Evolutionary conservation across 2,797 vertebrate species (phyloP).

Genomic region (Poeciliopsis paucimaculata): DNA sequence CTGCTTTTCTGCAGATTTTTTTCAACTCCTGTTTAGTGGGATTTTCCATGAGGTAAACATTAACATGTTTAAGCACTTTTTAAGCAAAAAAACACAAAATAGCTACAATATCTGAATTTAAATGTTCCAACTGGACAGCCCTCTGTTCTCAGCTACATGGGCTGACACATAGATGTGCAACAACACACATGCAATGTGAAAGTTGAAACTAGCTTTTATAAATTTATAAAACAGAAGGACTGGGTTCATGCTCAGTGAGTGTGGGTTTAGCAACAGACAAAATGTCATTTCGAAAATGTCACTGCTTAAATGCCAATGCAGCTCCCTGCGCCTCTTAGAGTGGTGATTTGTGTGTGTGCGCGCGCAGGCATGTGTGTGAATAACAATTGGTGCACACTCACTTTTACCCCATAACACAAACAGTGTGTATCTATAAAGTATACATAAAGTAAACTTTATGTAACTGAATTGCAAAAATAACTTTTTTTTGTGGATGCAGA

Average conservation of each 20-base stretch:
- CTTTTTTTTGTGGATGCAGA: slow-evolving; percentile 20
- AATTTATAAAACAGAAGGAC: slow-evolving; percentile 41
- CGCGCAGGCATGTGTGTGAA: slow-evolving; percentile 8
- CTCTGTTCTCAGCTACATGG: neutral
- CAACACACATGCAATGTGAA: slow-evolving; percentile 8
- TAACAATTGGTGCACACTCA: slow-evolving; percentile 2
- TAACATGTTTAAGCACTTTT: neutral
- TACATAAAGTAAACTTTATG: slow-evolving; percentile 32
- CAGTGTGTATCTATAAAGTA: slow-evolving; percentile 33
- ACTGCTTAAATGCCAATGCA: slow-evolving; percentile 77
- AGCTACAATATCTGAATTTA: neutral
- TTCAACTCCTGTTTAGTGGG: neutral
- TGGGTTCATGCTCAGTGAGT: slow-evolving; percentile 68
- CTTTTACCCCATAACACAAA: slow-evolving; percentile 14
- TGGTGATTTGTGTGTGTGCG: slow-evolving; percentile 7
- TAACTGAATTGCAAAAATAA: slow-evolving; percentile 30
- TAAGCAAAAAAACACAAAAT: neutral
- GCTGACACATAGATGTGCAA: neutral
- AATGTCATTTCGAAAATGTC: slow-evolving; percentile 84
- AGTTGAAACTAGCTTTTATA: slow-evolving; percentile 27
- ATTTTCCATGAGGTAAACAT: neutral
- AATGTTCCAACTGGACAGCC: neutral
- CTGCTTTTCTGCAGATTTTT: neutral
- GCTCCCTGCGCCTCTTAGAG: slow-evolving; percentile 33
- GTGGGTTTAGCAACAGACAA: slow-evolving; percentile 73